phyloP scores from a whole-genome alignment of 2,797 vertebrate species.

The Sebastes dallii region DNA sequence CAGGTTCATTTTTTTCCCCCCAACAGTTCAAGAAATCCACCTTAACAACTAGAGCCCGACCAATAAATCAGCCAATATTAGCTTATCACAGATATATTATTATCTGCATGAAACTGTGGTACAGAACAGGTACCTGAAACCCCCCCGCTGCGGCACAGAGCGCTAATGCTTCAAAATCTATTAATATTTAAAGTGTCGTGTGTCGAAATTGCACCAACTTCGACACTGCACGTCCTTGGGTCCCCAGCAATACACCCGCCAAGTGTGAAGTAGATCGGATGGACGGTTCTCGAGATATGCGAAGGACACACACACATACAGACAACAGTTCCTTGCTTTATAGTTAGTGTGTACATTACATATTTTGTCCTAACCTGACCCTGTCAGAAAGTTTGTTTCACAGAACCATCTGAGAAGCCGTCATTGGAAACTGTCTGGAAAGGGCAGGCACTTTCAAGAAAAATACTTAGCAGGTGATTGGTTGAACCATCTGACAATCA shows the following conservation, averaged over 20 bases:
- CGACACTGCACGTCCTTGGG: accelerated
- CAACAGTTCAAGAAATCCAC: not conserved
- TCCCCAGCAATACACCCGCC: not conserved
- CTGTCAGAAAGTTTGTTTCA: too few species aligned
- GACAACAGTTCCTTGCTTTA: not conserved
- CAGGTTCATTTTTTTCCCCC: not conserved
- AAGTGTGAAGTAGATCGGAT: not conserved
- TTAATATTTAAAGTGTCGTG: not conserved
- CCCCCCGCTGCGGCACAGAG: too few species aligned
- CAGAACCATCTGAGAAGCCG: too few species aligned
- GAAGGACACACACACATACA: not conserved
- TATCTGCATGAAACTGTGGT: not conserved
- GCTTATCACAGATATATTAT: not conserved
- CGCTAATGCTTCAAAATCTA: accelerated
- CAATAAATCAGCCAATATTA: not conserved
- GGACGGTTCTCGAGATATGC: not conserved
- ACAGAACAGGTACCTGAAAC: too few species aligned
- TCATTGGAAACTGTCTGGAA: too few species aligned
- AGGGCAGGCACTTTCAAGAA: too few species aligned
- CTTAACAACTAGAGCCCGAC: not conserved
- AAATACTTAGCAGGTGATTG: too few species aligned
- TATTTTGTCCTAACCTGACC: not conserved
- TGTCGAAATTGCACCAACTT: not conserved
- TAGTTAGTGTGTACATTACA: not conserved
- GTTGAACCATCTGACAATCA: too few species aligned